Percentiles rank a stretch among this genome's conserved stretches.
These are phyloP conservation scores for Aphodius sticticus DNA, from an alignment of 2,888 invertebrate species.

Conservation along the genomic window DNA sequence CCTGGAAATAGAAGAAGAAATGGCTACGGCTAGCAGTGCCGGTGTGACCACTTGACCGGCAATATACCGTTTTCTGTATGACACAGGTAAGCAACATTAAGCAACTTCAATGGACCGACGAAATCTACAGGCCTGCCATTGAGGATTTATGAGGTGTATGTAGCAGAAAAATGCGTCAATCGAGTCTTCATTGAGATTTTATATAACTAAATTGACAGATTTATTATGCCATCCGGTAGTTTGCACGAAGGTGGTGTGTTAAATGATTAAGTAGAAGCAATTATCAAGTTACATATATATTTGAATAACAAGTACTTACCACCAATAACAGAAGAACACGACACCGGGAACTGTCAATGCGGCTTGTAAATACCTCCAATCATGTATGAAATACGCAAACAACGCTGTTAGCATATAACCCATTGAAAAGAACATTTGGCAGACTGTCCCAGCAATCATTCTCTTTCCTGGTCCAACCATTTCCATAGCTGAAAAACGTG, in stretches of 20 bases:
- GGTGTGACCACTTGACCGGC: too few species aligned
- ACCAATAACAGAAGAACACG: slow-evolving; percentile 73
- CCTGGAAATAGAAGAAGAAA: too few species aligned
- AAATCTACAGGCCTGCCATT: too few species aligned
- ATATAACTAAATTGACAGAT: too few species aligned
- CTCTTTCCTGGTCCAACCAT: slow-evolving; percentile 77
- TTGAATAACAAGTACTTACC: slow-evolving; percentile 55
- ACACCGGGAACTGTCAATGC: slow-evolving; percentile 74
- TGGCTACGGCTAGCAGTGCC: too few species aligned
- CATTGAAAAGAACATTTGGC: slow-evolving; percentile 77
- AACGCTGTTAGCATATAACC: slow-evolving; percentile 75
- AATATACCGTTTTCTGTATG: too few species aligned
- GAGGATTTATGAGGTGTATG: too few species aligned
- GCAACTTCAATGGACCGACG: too few species aligned
- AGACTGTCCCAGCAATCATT: slow-evolving; percentile 73
- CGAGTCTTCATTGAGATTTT: too few species aligned
- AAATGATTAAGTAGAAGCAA: not conserved
- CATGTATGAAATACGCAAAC: slow-evolving; percentile 71
- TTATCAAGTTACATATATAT: not conserved
- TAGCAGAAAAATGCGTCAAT: too few species aligned
- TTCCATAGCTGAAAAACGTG: slow-evolving; percentile 64
- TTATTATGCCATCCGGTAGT: not conserved
- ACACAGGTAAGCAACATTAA: too few species aligned
- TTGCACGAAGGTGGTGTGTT: not conserved
- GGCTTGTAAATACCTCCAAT: slow-evolving; percentile 76